Evolutionary conservation across 2,797 vertebrate species (phyloP).

Genomic region (Amblyopsis hoosieri): DNA sequence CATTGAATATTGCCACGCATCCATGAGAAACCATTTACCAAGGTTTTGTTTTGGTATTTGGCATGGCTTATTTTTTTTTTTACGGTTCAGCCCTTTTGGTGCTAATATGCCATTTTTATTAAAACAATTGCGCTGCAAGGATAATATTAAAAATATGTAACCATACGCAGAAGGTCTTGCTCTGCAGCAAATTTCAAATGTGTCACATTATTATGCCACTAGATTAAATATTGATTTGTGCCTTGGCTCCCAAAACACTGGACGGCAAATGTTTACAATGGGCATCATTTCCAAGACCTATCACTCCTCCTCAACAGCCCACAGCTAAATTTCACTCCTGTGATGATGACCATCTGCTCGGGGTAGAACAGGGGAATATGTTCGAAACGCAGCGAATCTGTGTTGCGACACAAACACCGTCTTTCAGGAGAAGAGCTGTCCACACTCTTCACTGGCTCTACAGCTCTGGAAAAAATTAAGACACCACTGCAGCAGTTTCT

Average conservation of each 20-base stretch:
- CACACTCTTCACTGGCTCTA: constrained; percentile 14
- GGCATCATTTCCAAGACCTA: constrained; percentile 42
- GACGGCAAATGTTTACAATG: constrained; percentile 52
- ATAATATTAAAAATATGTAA: constrained; percentile 12
- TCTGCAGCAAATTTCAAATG: constrained; percentile 20
- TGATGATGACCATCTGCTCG: constrained; percentile 72
- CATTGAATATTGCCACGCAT: neutral
- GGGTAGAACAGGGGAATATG: constrained; percentile 39
- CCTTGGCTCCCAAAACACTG: constrained; percentile 33
- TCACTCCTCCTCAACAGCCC: constrained; percentile 38
- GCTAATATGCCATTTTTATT: neutral
- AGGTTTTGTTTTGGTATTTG: neutral
- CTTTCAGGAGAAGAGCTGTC: constrained; percentile 24
- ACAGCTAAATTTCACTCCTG: constrained; percentile 61
- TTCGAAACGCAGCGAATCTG: constrained; percentile 27
- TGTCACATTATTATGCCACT: constrained; percentile 37
- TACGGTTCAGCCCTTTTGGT: neutral
- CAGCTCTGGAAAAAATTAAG: constrained; percentile 2
- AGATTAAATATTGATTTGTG: constrained; percentile 51
- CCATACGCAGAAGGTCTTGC: constrained; percentile 11
- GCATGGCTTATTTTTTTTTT: neutral
- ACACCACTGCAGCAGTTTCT: too few relatives aligned
- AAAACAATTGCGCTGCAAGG: neutral
- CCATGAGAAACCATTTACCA: neutral
- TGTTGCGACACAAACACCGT: constrained; percentile 42